Conservation (phyloP, 2,113 vertebrate species). For the Solea senegalensis region DNA sequence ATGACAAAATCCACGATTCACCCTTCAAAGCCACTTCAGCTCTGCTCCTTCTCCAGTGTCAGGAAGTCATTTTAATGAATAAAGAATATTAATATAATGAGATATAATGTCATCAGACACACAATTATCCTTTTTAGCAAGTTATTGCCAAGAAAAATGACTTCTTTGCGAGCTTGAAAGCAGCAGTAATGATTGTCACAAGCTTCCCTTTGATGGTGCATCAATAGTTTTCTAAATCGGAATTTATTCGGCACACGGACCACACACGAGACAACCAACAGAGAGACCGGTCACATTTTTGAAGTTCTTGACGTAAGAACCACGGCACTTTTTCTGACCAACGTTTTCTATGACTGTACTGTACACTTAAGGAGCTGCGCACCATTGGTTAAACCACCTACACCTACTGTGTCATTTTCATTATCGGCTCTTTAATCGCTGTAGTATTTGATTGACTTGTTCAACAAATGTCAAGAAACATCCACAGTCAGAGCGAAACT, state of each 20-base stretch:
- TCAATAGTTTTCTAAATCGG: background rate
- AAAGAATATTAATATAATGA: too few species aligned
- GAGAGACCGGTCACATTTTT: background rate
- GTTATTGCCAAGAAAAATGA: background rate
- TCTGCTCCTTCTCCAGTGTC: background rate
- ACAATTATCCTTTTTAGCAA: background rate
- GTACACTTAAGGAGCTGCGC: background rate
- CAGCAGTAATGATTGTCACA: background rate
- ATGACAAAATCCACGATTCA: slow-evolving; percentile 55
- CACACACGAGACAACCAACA: background rate
- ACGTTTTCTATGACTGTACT: background rate
- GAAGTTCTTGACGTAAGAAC: background rate
- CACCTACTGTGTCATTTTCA: background rate
- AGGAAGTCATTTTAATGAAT: too few species aligned
- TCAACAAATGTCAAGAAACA: too few species aligned
- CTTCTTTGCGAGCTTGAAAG: too few species aligned
- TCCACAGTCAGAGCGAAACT: slow-evolving; percentile 1
- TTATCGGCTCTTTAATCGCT: background rate
- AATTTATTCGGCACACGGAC: background rate
- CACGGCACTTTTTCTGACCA: background rate
- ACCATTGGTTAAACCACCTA: background rate
- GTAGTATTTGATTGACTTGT: too few species aligned
- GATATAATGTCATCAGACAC: background rate
- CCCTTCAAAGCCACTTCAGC: slow-evolving; percentile 40
- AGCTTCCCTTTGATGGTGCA: background rate